Evolutionary conservation across 2,888 invertebrate genomes (phyloP).

Genomic region (Abscondita cerata): DNA sequence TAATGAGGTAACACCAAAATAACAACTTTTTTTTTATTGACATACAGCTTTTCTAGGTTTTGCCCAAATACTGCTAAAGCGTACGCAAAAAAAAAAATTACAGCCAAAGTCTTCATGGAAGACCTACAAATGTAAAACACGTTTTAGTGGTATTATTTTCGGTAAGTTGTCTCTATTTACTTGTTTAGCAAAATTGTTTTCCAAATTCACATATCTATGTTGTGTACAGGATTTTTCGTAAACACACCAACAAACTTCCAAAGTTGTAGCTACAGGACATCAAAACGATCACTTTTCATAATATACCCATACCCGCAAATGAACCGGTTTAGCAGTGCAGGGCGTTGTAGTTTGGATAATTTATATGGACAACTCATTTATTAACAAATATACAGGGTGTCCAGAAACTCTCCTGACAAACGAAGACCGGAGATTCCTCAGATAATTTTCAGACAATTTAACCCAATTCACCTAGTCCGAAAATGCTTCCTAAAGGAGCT

Average conservation of each 20-base stretch:
- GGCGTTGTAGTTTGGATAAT: neutral
- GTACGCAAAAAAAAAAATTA: conserved; percentile 2
- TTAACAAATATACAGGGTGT: neutral
- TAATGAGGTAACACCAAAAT: neutral
- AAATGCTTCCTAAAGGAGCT: no score
- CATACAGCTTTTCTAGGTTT: neutral
- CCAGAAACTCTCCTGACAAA: no score
- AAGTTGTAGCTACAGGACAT: no score
- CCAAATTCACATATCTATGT: neutral
- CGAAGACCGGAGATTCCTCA: no score
- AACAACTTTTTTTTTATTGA: neutral
- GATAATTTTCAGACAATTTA: no score
- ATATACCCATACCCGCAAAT: neutral
- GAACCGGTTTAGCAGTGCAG: neutral
- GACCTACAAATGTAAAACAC: conserved; percentile 3
- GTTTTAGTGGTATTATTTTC: conserved; percentile 2
- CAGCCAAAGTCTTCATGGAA: conserved; percentile 2
- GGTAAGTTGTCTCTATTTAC: conserved; percentile 6
- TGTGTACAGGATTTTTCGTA: no score
- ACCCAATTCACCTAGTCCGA: no score
- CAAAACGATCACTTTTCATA: no score
- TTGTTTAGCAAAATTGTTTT: neutral
- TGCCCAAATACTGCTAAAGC: conserved; percentile 5
- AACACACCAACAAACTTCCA: no score
- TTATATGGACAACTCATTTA: neutral